Evolutionary conservation across 2,113 vertebrate genomes (phyloP), one percentile per base, ranked within the genome.

Genomic region (Lynx canadensis): DNA sequence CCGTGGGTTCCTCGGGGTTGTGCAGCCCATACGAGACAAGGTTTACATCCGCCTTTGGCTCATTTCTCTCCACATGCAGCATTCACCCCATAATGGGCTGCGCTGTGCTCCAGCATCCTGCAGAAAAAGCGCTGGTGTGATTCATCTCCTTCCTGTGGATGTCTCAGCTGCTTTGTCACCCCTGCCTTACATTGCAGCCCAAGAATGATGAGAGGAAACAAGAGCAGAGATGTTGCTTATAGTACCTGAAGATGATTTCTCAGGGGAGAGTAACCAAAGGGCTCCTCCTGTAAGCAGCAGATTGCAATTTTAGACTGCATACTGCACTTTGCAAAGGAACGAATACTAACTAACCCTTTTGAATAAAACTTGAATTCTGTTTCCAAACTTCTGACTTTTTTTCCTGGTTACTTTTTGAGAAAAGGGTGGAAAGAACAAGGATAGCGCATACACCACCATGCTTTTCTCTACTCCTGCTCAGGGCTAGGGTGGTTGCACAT

Each of bases 391-490:
- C 6, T 92, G 55, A 79, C 25, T 80, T 82, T 65, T 41, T 18
- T 41, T 18, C 8, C 63, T 33, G 55, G 33, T 78, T 45, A 9
- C 3, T 45, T 25, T 87, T 73, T 65, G 15, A 68, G 55, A 48
- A 50, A 81, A 41, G 2, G 1, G 23, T 65, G 11, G 3, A 2
- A 36, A 48, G 33, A 83, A 36, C 12, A 79, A 65, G 14, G 6
- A 38, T 4, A 36, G 16, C 3, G 18, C 1, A 15, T 11, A 1
- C 1, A 11, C 5, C 0, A 3, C 41, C 29, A 0, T 16, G 15
- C 9, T 36, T 48, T 90, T 88, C 45, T 78, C 15, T 16, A 29
- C 31, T 25, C 66, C 23, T 14, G 29, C 25, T 68, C 8, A 2
- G 1, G 7, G n/a, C 12, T 5, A 21, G 60, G 41, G 41, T 60